A percentile compares a stretch with the other conserved stretches of the same genome.
phyloP scores from a whole-genome alignment of 2,113 vertebrate genomes.

The Chrysochloris asiatica region DNA sequence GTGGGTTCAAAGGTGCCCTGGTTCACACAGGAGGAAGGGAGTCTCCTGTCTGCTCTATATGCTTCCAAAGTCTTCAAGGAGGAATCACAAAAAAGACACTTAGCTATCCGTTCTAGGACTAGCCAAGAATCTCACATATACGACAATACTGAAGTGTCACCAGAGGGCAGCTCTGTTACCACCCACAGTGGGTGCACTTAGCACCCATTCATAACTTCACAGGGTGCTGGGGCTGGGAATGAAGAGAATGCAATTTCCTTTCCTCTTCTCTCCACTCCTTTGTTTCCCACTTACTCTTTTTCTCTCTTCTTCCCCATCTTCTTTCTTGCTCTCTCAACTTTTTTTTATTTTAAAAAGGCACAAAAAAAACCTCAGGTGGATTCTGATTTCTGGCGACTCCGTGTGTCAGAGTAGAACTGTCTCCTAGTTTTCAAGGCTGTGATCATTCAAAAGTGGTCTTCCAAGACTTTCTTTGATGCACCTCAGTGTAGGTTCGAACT shows the following conservation, averaged over 20 bases:
- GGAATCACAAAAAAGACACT: background rate
- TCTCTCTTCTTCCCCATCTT: background rate
- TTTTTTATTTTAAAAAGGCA: too few species aligned
- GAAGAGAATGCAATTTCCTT: accelerated
- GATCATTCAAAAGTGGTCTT: too few species aligned
- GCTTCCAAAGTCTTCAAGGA: background rate
- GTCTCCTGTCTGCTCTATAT: background rate
- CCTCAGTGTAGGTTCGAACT: background rate
- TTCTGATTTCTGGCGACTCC: background rate
- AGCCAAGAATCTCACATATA: background rate
- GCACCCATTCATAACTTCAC: background rate
- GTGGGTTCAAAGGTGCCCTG: background rate
- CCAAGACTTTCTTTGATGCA: background rate
- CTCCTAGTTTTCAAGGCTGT: background rate
- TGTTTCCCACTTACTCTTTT: background rate
- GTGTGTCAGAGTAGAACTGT: background rate
- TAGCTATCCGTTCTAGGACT: background rate
- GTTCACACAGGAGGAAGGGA: background rate
- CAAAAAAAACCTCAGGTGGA: background rate
- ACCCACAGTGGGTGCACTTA: too few species aligned
- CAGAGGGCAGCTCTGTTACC: background rate
- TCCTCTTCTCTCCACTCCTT: too few species aligned
- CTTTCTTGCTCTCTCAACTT: background rate
- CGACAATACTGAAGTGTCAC: background rate
- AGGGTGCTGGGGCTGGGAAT: too few species aligned